A percentile compares a stretch with the other conserved stretches of the same genome.
Evolutionary conservation across 2,888 invertebrate genomes (phyloP).

Genomic region (Heliconius sara): DNA sequence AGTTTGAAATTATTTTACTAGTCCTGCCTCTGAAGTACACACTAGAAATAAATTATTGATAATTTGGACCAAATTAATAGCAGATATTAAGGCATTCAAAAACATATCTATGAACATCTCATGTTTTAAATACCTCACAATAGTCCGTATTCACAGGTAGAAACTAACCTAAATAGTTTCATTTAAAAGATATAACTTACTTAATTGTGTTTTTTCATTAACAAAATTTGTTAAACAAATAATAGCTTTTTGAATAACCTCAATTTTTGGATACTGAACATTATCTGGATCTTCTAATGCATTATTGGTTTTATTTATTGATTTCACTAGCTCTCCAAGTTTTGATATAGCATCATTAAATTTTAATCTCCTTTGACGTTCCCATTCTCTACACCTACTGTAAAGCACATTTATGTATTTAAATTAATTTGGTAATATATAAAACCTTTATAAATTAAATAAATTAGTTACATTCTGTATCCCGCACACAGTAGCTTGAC

Average conservation of each 20-base stretch:
- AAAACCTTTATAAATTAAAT: neutral
- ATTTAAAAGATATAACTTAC: conserved; percentile 59
- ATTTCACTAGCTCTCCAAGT: conserved; percentile 71
- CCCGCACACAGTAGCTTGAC: no score
- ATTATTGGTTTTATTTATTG: conserved; percentile 60
- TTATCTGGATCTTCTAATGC: conserved; percentile 62
- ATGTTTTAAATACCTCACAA: no score
- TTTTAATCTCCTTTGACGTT: conserved; percentile 87
- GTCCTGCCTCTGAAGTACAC: no score
- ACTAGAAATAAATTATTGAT: no score
- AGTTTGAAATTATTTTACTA: no score
- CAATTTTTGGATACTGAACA: conserved; percentile 75
- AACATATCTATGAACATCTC: no score
- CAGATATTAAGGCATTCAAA: no score
- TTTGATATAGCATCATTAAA: conserved; percentile 82
- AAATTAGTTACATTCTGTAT: no score
- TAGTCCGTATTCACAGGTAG: no score
- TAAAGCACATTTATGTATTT: conserved; percentile 47
- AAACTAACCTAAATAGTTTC: neutral
- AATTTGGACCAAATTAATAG: no score
- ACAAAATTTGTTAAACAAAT: conserved; percentile 65
- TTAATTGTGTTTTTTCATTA: conserved; percentile 71
- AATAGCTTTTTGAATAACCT: conserved; percentile 76
- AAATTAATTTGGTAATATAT: neutral
- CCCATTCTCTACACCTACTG: conserved; percentile 88